Conservation (phyloP, 2,888 invertebrate genomes). For the Cryptus viduatorius region DNA sequence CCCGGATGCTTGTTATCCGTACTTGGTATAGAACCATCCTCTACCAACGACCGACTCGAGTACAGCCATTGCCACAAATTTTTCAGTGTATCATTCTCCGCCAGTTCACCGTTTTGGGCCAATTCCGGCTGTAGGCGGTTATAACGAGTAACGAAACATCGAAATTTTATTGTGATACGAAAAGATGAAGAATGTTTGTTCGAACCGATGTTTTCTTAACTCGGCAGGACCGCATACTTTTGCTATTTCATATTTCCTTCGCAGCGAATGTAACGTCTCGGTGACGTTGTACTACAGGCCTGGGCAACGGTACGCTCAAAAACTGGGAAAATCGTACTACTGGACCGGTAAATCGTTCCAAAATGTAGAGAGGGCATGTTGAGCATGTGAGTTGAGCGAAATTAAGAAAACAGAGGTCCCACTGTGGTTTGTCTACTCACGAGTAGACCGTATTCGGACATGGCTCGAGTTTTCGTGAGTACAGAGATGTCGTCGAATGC, state of each 20-base stretch:
- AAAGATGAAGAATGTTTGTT: not conserved
- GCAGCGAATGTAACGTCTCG: too few species aligned
- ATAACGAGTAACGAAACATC: too few species aligned
- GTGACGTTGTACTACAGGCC: too few species aligned
- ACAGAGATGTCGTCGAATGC: constrained; percentile 90
- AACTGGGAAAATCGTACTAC: too few species aligned
- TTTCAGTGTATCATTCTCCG: constrained; percentile 91
- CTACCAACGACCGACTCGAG: constrained; percentile 89
- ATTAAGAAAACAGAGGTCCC: too few species aligned
- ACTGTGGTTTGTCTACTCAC: constrained; percentile 84
- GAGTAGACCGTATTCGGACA: constrained; percentile 92
- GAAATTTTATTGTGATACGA: not conserved
- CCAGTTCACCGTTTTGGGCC: constrained; percentile 92
- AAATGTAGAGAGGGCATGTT: too few species aligned
- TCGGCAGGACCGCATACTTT: too few species aligned
- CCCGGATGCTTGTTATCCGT: constrained; percentile 89
- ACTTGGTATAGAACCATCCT: constrained; percentile 88
- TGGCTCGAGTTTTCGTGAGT: constrained; percentile 90
- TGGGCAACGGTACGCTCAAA: too few species aligned
- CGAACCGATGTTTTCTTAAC: too few species aligned
- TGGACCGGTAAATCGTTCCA: too few species aligned
- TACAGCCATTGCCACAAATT: constrained; percentile 95
- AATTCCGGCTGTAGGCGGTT: constrained; percentile 88
- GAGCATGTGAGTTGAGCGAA: too few species aligned
- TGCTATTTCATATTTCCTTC: too few species aligned